Conservation (phyloP, 2,888 invertebrate genomes). For the Eupithecia insigniata region DNA sequence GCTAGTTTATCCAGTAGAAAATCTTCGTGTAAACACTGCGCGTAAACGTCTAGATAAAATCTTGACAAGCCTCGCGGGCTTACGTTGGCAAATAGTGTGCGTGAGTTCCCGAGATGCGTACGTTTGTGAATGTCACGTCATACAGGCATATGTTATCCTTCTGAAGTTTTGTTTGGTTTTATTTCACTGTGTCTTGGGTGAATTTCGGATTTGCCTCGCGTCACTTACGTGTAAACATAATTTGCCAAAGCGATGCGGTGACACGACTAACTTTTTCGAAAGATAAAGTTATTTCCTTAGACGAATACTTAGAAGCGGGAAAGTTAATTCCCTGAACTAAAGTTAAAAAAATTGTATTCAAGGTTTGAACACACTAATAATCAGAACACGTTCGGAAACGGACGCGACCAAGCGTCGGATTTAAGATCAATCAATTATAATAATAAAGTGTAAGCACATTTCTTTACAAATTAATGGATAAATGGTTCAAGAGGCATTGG, state of each 20-base stretch:
- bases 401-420: slow-evolving; percentile 55
- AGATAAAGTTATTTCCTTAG: slow-evolving; percentile 46
- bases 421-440: slow-evolving; percentile 59
- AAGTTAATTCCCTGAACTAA: slow-evolving; percentile 1
- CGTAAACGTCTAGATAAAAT: slow-evolving; percentile 33
- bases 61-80: slow-evolving; percentile 36
- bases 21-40: slow-evolving; percentile 38
- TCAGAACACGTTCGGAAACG: slow-evolving; percentile 57
- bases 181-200: slow-evolving; percentile 54
- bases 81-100: slow-evolving; percentile 34
- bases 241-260: slow-evolving; percentile 76
- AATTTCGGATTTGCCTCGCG: slow-evolving; percentile 75
- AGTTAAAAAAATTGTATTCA: background rate
- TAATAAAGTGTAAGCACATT: slow-evolving; percentile 62
- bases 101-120: slow-evolving; percentile 23
- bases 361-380: slow-evolving; percentile 44
- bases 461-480: slow-evolving; percentile 46
- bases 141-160: slow-evolving; percentile 29
- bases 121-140: slow-evolving; percentile 21
- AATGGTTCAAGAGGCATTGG: background rate
- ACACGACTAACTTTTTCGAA: slow-evolving; percentile 66
- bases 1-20: slow-evolving; percentile 41
- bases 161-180: slow-evolving; percentile 31
- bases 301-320: slow-evolving; percentile 3
- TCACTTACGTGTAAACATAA: slow-evolving; percentile 76